Evolutionary conservation across 2,888 invertebrate genomes (phyloP).

Genomic region (Heliconius hortense): DNA sequence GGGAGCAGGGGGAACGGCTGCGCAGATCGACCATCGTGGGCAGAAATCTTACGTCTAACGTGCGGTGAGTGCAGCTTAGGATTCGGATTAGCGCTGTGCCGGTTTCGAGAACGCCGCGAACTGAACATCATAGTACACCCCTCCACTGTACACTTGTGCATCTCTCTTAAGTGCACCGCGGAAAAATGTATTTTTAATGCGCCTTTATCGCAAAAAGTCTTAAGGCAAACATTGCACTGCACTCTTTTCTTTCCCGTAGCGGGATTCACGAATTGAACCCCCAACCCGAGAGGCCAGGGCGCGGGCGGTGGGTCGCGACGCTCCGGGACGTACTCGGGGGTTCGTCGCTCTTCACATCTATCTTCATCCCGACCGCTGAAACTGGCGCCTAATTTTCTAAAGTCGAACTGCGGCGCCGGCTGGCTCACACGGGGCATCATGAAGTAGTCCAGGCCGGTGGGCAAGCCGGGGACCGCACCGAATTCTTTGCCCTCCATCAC

Average conservation of each 20-base stretch:
- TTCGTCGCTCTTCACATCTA: constrained; percentile 67
- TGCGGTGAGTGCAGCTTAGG: constrained; percentile 98
- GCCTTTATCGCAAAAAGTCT: constrained; percentile 99
- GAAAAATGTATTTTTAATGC: constrained; percentile 99
- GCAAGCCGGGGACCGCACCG: constrained; percentile 76
- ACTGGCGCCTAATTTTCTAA: constrained; percentile 87
- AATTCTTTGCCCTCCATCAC: constrained; percentile 80
- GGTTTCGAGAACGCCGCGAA: constrained; percentile 95
- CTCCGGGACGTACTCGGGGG: constrained; percentile 69
- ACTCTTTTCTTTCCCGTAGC: constrained; percentile 97
- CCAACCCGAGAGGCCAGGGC: constrained; percentile 90
- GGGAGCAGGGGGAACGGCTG: constrained; percentile 89
- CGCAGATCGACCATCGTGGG: constrained; percentile 94
- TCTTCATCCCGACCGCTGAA: constrained; percentile 81
- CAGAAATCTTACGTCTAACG: constrained; percentile 94
- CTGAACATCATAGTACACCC: constrained; percentile 99
- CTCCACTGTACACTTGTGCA: constrained; percentile 99
- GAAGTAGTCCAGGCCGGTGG: constrained; percentile 78
- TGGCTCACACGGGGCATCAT: constrained; percentile 86
- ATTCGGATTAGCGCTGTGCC: constrained; percentile 98
- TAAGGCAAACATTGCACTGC: constrained; percentile 97
- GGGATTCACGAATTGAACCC: constrained; percentile 93
- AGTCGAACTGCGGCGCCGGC: constrained; percentile 94
- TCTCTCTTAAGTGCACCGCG: constrained; percentile 97
- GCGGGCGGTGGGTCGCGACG: constrained; percentile 76